phyloP scores from a whole-genome alignment of 2,888 invertebrate species.

The Caenorhabditis sp. region DNA sequence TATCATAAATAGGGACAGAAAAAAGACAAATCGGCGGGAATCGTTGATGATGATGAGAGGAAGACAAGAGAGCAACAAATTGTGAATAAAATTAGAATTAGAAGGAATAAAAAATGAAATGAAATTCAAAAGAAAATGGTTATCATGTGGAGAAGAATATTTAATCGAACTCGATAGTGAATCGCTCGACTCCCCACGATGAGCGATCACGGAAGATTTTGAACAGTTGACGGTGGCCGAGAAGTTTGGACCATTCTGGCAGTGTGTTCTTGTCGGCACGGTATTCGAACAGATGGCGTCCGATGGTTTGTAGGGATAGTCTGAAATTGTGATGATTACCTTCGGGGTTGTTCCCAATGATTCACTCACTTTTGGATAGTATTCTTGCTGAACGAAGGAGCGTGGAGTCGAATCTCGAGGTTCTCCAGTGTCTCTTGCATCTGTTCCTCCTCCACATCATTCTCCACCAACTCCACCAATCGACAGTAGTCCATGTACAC shows the following conservation, averaged over 20 bases:
- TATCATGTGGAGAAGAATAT: neutral
- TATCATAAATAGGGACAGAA: conserved; percentile 11
- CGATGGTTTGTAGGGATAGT: conserved; percentile 61
- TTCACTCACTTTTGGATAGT: conserved; percentile 37
- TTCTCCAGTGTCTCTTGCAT: conserved; percentile 48
- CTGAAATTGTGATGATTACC: conserved; percentile 28
- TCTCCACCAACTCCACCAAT: conserved; percentile 44
- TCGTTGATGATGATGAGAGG: conserved; percentile 5
- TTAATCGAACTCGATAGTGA: conserved; percentile 55
- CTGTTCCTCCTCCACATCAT: conserved; percentile 33
- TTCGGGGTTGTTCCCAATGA: no score
- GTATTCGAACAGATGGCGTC: conserved; percentile 53
- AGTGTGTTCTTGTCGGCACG: conserved; percentile 34
- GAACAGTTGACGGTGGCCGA: conserved; percentile 53
- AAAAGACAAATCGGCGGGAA: conserved; percentile 22
- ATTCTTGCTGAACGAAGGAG: conserved; percentile 60
- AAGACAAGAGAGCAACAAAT: conserved; percentile 31
- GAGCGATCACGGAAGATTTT: conserved; percentile 59
- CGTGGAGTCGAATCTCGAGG: conserved; percentile 64
- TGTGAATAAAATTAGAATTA: conserved; percentile 45
- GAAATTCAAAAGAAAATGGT: conserved; percentile 2
- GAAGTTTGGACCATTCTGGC: conserved; percentile 56
- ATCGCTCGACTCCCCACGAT: conserved; percentile 54
- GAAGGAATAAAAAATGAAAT: conserved; percentile 12
- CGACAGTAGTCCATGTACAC: conserved; percentile 71